Percentiles rank a stretch among this genome's conserved stretches.
These are phyloP conservation scores for Pardosa pseudoannulata DNA, from an alignment of 2,888 invertebrate species.

Conservation along the genomic window DNA sequence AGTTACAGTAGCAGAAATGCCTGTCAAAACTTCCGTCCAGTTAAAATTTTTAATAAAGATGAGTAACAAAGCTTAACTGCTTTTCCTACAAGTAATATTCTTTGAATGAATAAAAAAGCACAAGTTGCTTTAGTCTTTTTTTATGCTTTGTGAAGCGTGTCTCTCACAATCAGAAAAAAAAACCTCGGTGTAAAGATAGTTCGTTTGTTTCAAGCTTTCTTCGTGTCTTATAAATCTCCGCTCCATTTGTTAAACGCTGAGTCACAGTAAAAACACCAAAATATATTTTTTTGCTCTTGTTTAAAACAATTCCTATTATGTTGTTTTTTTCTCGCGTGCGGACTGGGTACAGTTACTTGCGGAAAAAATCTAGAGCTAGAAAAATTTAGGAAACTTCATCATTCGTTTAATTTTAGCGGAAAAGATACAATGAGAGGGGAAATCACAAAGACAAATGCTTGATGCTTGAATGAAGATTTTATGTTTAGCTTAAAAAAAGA, in stretches of 20 bases:
- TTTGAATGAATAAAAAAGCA: neutral
- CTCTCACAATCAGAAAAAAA: conserved; percentile 13
- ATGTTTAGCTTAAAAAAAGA: no score
- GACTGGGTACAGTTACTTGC: neutral
- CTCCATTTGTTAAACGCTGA: conserved; percentile 43
- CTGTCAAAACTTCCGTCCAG: no score
- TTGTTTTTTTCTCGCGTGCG: neutral
- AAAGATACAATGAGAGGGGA: neutral
- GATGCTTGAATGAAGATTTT: neutral
- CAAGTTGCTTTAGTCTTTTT: conserved; percentile 26
- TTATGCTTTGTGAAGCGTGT: conserved; percentile 42
- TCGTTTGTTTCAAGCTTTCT: conserved; percentile 9
- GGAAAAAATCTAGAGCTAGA: neutral
- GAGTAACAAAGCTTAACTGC: neutral
- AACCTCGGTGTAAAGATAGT: conserved; percentile 15
- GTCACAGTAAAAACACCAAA: neutral
- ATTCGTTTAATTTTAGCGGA: neutral
- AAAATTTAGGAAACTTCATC: neutral
- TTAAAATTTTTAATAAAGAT: neutral
- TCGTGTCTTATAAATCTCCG: conserved; percentile 17
- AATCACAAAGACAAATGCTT: neutral
- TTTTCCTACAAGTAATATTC: conserved; percentile 28
- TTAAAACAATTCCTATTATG: neutral
- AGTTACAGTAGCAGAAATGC: no score
- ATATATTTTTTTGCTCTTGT: neutral